phyloP scores from a whole-genome alignment of 2,888 invertebrate species.

The Nineta flava region DNA sequence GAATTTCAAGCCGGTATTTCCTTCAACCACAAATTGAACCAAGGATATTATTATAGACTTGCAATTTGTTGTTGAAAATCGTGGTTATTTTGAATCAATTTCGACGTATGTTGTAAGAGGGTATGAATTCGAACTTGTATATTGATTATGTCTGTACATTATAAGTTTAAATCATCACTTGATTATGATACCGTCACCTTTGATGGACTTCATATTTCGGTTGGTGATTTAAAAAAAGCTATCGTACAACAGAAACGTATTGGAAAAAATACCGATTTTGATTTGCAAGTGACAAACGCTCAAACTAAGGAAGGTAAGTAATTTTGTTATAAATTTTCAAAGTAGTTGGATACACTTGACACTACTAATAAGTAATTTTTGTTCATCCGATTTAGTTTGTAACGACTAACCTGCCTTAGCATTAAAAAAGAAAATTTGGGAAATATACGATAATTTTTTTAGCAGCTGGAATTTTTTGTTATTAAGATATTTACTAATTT shows the following conservation, averaged over 20 bases:
- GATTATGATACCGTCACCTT: conserved; percentile 94
- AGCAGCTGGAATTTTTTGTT: no score
- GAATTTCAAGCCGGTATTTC: no score
- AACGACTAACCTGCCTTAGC: no score
- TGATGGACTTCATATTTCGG: conserved; percentile 92
- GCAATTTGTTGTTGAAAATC: no score
- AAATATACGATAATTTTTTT: no score
- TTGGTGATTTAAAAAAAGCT: conserved; percentile 85
- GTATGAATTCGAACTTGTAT: background rate
- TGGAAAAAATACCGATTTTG: conserved; percentile 87
- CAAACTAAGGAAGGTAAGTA: conserved; percentile 87
- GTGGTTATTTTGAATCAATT: background rate
- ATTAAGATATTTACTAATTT: no score
- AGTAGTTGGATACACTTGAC: background rate
- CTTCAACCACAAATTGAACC: no score
- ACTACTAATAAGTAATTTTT: background rate
- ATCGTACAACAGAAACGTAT: conserved; percentile 91
- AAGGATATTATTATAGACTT: no score
- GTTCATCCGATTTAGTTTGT: no score
- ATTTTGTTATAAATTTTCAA: no score
- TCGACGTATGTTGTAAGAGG: background rate
- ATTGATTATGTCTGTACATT: conserved; percentile 81
- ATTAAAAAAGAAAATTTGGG: no score
- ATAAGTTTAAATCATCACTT: conserved; percentile 93
- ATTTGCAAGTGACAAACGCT: conserved; percentile 90